Conservation (phyloP, 2,113 vertebrate species). For the Struthio camelus region DNA sequence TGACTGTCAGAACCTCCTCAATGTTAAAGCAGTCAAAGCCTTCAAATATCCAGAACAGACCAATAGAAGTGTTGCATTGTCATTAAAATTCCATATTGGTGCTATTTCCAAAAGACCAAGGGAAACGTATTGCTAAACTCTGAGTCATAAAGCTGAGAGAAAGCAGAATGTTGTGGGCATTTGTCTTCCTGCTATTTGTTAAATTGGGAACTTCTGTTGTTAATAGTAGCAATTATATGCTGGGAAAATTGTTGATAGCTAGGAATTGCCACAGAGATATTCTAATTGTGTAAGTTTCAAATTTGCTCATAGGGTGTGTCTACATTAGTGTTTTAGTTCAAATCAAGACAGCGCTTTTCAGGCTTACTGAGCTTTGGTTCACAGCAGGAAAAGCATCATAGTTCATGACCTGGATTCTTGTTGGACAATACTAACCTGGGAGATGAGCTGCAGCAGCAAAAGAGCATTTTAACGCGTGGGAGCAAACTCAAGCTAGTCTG, state of each 20-base stretch:
- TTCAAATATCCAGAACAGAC: neutral
- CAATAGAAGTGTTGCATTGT: slow-evolving; percentile 19
- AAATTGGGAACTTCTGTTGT: slow-evolving; percentile 27
- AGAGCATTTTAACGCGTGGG: neutral
- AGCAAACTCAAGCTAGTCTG: neutral
- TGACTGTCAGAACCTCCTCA: neutral
- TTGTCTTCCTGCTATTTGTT: slow-evolving; percentile 50
- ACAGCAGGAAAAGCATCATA: neutral
- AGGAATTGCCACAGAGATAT: slow-evolving; percentile 37
- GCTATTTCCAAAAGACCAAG: slow-evolving; percentile 18
- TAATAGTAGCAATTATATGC: slow-evolving; percentile 52
- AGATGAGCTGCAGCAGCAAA: neutral
- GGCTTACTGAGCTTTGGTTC: neutral
- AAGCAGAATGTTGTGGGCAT: neutral
- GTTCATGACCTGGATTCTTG: neutral
- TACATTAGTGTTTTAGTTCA: neutral
- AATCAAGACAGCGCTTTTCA: slow-evolving; percentile 6
- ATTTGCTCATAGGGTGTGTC: neutral
- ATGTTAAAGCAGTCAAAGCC: neutral
- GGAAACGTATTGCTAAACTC: neutral
- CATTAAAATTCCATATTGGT: slow-evolving; percentile 20
- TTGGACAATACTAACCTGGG: neutral
- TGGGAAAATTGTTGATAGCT: slow-evolving; percentile 41
- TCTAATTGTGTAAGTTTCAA: slow-evolving; percentile 31
- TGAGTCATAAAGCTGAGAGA: slow-evolving; percentile 44